These are phyloP conservation scores for Macropus fuliginosus DNA, from an alignment of 2,797 vertebrate species.

Conservation along the genomic window DNA sequence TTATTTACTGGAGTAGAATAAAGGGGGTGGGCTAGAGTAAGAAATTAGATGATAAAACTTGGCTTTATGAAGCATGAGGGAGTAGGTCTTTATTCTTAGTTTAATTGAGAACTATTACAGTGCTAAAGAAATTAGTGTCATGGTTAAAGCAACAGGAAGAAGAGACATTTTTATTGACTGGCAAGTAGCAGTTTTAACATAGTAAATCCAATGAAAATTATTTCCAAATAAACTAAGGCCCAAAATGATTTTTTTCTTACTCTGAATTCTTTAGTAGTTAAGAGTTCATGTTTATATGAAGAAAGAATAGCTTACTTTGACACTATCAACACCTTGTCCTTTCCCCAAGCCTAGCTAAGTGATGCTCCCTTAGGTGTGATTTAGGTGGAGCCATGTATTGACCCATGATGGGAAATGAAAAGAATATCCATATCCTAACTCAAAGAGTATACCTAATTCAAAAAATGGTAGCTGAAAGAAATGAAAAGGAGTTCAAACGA, in stretches of 20 bases:
- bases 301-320: background rate
- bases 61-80: background rate
- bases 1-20: background rate
- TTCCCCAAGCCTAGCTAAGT: background rate
- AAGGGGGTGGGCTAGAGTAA: background rate
- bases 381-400: background rate
- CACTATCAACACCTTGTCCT: background rate
- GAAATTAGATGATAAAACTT: background rate
- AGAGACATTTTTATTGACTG: background rate
- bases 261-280: conserved; percentile 19
- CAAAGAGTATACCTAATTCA: background rate
- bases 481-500: background rate
- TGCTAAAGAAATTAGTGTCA: background rate
- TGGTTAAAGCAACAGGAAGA: background rate
- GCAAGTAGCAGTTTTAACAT: background rate
- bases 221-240: background rate
- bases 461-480: background rate
- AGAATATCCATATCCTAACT: background rate
- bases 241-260: background rate
- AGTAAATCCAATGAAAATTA: background rate
- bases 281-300: background rate
- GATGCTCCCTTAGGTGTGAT: background rate
- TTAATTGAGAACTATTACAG: background rate
- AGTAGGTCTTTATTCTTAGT: background rate
- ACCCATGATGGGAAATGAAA: background rate